phyloP scores from a whole-genome alignment of 2,888 invertebrate species.

The Petrolisthes cinctipes region DNA sequence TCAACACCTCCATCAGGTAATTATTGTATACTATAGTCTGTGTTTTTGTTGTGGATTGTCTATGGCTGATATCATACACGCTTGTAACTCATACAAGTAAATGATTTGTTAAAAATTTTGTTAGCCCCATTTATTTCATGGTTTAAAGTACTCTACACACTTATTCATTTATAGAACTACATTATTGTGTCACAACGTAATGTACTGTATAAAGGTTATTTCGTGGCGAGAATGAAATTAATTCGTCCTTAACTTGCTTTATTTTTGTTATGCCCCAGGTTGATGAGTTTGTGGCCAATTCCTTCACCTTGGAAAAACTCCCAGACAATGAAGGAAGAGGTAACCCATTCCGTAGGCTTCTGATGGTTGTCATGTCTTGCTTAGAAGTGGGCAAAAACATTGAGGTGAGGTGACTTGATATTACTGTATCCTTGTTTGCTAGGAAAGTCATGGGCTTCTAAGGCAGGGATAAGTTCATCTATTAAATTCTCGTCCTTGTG shows the following conservation, averaged over 20 bases:
- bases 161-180: too few relatives aligned
- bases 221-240: too few relatives aligned
- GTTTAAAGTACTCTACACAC: too few relatives aligned
- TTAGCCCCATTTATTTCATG: too few relatives aligned
- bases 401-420: constrained; percentile 15
- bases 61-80: too few relatives aligned
- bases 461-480: not conserved
- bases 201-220: too few relatives aligned
- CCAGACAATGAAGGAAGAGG: not conserved
- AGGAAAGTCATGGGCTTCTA: not conserved
- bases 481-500: not conserved
- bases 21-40: not conserved
- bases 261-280: constrained; percentile 5
- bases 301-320: constrained; percentile 8
- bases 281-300: constrained; percentile 31
- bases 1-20: constrained; percentile 1
- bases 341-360: not conserved
- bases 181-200: too few relatives aligned
- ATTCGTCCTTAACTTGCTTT: too few relatives aligned
- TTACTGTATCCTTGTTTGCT: not conserved
- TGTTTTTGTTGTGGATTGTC: not conserved
- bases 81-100: too few relatives aligned
- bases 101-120: too few relatives aligned
- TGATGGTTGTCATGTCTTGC: not conserved
- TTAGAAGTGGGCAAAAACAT: constrained; percentile 36